A percentile compares a stretch with the other conserved stretches of the same genome.
Evolutionary conservation across 2,888 invertebrate genomes (phyloP).

Genomic region (Lycia hirtaria): DNA sequence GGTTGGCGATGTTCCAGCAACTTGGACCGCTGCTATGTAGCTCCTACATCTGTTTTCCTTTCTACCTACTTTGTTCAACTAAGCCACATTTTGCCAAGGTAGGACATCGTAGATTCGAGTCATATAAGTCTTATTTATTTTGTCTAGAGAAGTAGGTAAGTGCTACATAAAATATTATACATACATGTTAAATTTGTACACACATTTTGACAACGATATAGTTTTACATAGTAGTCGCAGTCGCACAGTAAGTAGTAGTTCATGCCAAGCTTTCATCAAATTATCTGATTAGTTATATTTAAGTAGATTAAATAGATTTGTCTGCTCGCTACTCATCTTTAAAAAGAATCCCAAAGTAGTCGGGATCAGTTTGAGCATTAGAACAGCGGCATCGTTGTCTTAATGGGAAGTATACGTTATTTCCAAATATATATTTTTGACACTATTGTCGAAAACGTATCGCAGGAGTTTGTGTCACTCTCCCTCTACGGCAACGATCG

Average conservation of each 20-base stretch:
- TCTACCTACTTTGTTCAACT: slow-evolving; percentile 5
- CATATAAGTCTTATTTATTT: background rate
- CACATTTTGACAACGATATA: slow-evolving; percentile 48
- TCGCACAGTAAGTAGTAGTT: slow-evolving; percentile 73
- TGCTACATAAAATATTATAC: slow-evolving; percentile 1
- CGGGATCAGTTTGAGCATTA: slow-evolving; percentile 72
- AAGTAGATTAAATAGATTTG: slow-evolving; percentile 65
- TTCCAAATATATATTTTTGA: slow-evolving; percentile 36
- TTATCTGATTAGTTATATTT: slow-evolving; percentile 56
- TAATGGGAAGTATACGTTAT: slow-evolving; percentile 52
- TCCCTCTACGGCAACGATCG: slow-evolving; percentile 59
- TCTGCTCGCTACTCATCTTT: slow-evolving; percentile 66
- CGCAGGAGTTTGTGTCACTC: slow-evolving; percentile 12
- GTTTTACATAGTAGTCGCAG: slow-evolving; percentile 53
- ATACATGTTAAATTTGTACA: slow-evolving; percentile 3
- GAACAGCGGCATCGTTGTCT: slow-evolving; percentile 62
- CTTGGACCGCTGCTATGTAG: background rate
- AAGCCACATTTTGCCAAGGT: background rate
- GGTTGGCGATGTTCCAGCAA: slow-evolving; percentile 1
- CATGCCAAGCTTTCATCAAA: slow-evolving; percentile 71
- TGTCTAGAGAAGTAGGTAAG: background rate
- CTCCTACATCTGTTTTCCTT: background rate
- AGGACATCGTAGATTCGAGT: background rate
- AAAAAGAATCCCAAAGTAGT: slow-evolving; percentile 57
- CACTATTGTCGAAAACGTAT: slow-evolving; percentile 39